phyloP scores from a whole-genome alignment of 2,797 vertebrate genomes.

The Acanthurus leucopareius region DNA sequence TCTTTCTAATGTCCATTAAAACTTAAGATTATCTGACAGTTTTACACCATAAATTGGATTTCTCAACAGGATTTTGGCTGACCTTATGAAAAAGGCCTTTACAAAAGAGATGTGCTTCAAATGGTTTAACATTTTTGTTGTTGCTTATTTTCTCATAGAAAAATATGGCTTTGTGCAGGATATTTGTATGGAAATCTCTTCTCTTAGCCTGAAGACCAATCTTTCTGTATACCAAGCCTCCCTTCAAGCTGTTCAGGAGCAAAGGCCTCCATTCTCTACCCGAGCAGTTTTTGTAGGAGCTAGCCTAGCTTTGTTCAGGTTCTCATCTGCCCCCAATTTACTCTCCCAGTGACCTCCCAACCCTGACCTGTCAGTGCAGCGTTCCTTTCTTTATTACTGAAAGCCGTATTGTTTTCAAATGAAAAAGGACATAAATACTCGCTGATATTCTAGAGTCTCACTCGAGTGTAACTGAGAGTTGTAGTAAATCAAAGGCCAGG shows the following conservation, averaged over 20 bases:
- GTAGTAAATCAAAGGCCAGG: slow-evolving; percentile 80
- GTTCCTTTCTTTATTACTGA: slow-evolving; percentile 84
- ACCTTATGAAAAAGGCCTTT: background rate
- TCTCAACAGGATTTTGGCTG: background rate
- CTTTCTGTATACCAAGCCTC: slow-evolving; percentile 32
- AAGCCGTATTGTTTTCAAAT: slow-evolving; percentile 86
- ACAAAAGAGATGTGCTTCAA: slow-evolving; percentile 17
- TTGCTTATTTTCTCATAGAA: slow-evolving; percentile 30
- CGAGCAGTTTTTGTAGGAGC: slow-evolving; percentile 63
- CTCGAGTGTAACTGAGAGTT: slow-evolving; percentile 77
- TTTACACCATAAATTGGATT: slow-evolving; percentile 2
- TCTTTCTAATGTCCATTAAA: background rate
- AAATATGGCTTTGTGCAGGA: slow-evolving; percentile 31
- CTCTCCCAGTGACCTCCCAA: slow-evolving; percentile 91
- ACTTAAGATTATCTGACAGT: background rate
- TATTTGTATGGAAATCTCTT: slow-evolving; percentile 28
- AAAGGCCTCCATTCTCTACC: slow-evolving; percentile 50
- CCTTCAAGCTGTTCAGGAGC: slow-evolving; percentile 46
- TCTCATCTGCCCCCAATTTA: slow-evolving; percentile 98
- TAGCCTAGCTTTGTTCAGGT: slow-evolving; percentile 80
- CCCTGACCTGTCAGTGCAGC: slow-evolving; percentile 89
- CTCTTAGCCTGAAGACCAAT: slow-evolving; percentile 25
- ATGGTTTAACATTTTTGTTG: slow-evolving; percentile 41
- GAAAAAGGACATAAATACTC: slow-evolving; percentile 84
- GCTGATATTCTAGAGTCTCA: slow-evolving; percentile 80